Conservation (phyloP, 2,113 vertebrate genomes). For the Stegastes partitus region DNA sequence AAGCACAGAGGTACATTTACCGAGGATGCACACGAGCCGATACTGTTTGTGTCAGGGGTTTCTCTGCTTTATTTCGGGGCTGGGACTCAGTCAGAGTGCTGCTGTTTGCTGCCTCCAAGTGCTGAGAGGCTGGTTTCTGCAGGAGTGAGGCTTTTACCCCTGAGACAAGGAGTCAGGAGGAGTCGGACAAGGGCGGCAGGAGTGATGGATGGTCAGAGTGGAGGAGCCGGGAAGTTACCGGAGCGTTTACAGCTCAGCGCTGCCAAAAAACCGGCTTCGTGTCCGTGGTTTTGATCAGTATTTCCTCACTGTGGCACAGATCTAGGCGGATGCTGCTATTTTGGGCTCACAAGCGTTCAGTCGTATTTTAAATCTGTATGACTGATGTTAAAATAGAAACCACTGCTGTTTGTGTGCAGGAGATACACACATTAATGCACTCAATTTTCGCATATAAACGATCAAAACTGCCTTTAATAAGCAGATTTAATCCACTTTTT, state of each 20-base stretch:
- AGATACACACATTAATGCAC: too few relatives aligned
- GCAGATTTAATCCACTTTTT: too few relatives aligned
- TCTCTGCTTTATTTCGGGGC: background rate
- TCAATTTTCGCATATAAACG: too few relatives aligned
- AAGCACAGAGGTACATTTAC: background rate
- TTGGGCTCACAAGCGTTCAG: too few relatives aligned
- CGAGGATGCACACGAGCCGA: background rate
- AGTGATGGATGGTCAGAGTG: slow-evolving; percentile 38
- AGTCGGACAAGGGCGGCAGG: background rate
- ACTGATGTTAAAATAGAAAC: too few relatives aligned
- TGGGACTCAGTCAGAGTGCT: slow-evolving; percentile 4
- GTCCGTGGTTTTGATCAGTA: too few relatives aligned
- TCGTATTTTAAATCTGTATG: too few relatives aligned
- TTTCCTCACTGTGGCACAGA: too few relatives aligned
- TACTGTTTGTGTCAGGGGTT: slow-evolving; percentile 45
- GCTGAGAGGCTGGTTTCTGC: slow-evolving; percentile 52
- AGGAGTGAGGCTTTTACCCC: slow-evolving; percentile 19
- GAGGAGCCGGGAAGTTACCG: background rate
- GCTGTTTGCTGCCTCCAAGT: slow-evolving; percentile 22
- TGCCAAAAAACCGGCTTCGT: too few relatives aligned
- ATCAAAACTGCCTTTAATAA: too few relatives aligned
- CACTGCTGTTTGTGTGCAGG: too few relatives aligned
- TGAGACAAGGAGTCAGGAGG: background rate
- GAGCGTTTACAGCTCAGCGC: background rate
- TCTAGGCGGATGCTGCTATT: too few relatives aligned